phyloP scores from a whole-genome alignment of 2,888 invertebrate species.

The Caprella mutica region DNA sequence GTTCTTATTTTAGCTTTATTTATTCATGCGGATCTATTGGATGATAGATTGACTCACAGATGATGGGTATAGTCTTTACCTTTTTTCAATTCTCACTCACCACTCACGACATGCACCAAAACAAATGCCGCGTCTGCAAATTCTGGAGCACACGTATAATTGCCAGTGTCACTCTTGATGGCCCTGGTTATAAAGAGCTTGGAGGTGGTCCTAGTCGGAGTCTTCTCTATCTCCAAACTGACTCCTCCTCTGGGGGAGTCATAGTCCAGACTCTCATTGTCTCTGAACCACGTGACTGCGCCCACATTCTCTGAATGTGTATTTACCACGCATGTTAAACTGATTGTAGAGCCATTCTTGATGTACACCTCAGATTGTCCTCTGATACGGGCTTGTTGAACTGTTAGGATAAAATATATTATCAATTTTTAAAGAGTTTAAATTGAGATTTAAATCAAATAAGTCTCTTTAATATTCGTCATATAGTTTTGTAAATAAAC shows the following conservation, averaged over 20 bases:
- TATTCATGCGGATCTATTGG: too few relatives aligned
- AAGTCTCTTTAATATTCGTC: too few relatives aligned
- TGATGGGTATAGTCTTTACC: too few relatives aligned
- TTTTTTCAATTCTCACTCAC: constrained; percentile 25
- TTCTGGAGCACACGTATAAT: constrained; percentile 38
- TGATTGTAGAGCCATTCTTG: constrained; percentile 26
- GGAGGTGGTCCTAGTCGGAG: constrained; percentile 36
- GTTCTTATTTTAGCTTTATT: too few relatives aligned
- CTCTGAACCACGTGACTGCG: constrained; percentile 25
- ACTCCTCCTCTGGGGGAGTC: constrained; percentile 36
- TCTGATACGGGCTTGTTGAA: constrained; percentile 23
- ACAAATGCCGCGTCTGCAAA: constrained; percentile 38
- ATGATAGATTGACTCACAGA: too few relatives aligned
- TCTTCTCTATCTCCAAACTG: constrained; percentile 37
- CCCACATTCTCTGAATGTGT: constrained; percentile 31
- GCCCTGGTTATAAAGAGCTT: constrained; percentile 35
- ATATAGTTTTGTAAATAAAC: too few relatives aligned
- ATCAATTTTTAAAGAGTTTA: background rate
- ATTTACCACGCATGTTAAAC: constrained; percentile 23
- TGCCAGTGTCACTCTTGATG: constrained; percentile 35
- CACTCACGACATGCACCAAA: constrained; percentile 38
- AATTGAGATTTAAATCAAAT: background rate
- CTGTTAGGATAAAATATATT: constrained; percentile 2
- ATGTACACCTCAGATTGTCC: constrained; percentile 22
- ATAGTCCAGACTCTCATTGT: constrained; percentile 17